Evolutionary conservation across 1,140 invertebrate species (phyloP).

Genomic region (Lasaia peninsularis): DNA sequence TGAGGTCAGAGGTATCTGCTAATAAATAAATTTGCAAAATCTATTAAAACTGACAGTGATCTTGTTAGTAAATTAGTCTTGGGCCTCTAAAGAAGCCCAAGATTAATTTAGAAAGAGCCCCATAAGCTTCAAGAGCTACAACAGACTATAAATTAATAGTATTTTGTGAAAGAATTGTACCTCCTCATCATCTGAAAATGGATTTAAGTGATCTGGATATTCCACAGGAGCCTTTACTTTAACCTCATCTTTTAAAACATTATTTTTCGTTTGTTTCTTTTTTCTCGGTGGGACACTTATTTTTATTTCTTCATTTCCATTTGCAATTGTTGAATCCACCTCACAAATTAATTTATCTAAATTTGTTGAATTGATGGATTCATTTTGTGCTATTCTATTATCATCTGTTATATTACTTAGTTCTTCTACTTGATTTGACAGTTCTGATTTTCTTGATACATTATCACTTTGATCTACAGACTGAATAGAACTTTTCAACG

Average conservation of each 20-base stretch:
- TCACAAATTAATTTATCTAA: slow-evolving; percentile 24
- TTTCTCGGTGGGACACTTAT: slow-evolving; percentile 65
- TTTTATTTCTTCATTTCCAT: slow-evolving; percentile 38
- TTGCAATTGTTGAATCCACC: slow-evolving; percentile 25
- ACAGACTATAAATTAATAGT: no score
- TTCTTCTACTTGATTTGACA: slow-evolving; percentile 38
- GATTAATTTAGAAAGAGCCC: no score
- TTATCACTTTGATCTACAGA: slow-evolving; percentile 12
- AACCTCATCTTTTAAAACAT: slow-evolving; percentile 21
- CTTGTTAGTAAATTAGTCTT: no score
- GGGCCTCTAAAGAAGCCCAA: no score
- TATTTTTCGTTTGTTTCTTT: slow-evolving; percentile 49
- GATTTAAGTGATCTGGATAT: slow-evolving; percentile 89
- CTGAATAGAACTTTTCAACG: slow-evolving; percentile 10
- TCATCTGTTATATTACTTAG: slow-evolving; percentile 67
- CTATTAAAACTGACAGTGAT: no score
- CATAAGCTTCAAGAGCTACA: no score
- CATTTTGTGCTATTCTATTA: slow-evolving; percentile 54
- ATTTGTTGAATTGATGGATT: slow-evolving; percentile 24
- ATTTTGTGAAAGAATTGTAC: slow-evolving; percentile 18
- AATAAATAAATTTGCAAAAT: no score
- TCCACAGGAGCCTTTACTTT: slow-evolving; percentile 32
- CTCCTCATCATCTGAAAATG: slow-evolving; percentile 83
- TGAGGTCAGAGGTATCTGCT: no score
- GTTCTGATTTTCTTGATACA: slow-evolving; percentile 24